Conservation (phyloP, 1,140 invertebrate genomes). For the Zeugodacus cucurbitae region DNA sequence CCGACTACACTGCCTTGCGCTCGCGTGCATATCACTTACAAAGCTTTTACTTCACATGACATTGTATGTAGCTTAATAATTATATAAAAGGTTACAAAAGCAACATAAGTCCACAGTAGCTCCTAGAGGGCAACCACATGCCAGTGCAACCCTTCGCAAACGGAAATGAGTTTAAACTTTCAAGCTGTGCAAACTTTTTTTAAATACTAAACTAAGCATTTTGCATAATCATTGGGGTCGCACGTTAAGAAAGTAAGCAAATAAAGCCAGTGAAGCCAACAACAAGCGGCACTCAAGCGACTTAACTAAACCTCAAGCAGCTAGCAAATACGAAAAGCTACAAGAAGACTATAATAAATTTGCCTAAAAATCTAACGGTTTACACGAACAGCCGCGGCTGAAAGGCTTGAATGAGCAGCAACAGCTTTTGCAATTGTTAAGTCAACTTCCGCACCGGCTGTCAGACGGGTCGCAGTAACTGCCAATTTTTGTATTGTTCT, state of each 20-base stretch:
- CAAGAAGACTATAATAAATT: background rate
- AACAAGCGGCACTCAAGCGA: background rate
- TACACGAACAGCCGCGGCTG: background rate
- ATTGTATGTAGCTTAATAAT: background rate
- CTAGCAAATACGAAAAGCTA: background rate
- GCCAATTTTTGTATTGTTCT: background rate
- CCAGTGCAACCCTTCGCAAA: background rate
- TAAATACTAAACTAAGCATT: constrained; percentile 9
- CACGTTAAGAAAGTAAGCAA: background rate
- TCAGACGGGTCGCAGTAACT: constrained; percentile 15
- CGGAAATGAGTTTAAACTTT: constrained; percentile 32
- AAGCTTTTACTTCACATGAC: background rate
- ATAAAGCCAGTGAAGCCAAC: background rate
- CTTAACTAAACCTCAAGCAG: background rate
- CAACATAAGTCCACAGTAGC: background rate
- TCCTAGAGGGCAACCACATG: background rate
- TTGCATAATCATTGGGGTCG: constrained; percentile 11
- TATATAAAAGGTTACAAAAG: background rate
- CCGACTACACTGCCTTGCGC: background rate
- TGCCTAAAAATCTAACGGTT: background rate
- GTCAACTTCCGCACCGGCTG: constrained; percentile 35
- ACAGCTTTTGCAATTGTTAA: constrained; percentile 36
- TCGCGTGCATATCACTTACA: constrained; percentile 1
- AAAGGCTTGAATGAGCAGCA: background rate
- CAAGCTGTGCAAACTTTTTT: constrained; percentile 8